phyloP scores from a whole-genome alignment of 2,888 invertebrate genomes.

The Papilio gigon region DNA sequence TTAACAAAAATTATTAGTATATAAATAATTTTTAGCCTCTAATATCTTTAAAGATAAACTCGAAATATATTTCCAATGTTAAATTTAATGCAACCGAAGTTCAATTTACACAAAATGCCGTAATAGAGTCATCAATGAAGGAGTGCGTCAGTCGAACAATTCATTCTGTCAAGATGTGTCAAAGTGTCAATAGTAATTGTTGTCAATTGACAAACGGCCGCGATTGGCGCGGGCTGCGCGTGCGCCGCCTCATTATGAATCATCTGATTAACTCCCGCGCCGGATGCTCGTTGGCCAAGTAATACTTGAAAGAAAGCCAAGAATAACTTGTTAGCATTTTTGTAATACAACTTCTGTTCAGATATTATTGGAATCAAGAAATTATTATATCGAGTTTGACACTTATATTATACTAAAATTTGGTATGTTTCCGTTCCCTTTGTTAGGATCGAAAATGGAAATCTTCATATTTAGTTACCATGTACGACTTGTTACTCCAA shows the following conservation, averaged over 20 bases:
- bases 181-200: constrained; percentile 56
- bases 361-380: no score
- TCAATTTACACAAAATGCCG: constrained; percentile 41
- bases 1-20: no score
- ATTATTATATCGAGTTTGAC: neutral
- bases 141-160: constrained; percentile 48
- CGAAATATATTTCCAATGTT: neutral
- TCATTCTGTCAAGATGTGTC: constrained; percentile 64
- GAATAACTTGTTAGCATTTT: neutral
- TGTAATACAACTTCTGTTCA: neutral
- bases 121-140: constrained; percentile 48
- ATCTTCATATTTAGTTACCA: no score
- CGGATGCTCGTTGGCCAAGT: constrained; percentile 26
- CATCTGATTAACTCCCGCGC: constrained; percentile 49
- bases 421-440: no score
- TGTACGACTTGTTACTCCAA: no score
- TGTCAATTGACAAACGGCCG: constrained; percentile 57
- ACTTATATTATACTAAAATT: neutral
- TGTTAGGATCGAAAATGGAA: no score
- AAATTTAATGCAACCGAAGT: constrained; percentile 9
- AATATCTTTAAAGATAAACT: neutral
- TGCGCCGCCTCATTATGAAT: constrained; percentile 59
- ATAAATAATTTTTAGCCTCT: neutral
- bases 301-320: constrained; percentile 16
- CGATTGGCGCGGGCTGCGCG: constrained; percentile 55